These are phyloP conservation scores for Brachypodius melanocephalos DNA, from an alignment of 2,113 vertebrate genomes.

Conservation along the genomic window DNA sequence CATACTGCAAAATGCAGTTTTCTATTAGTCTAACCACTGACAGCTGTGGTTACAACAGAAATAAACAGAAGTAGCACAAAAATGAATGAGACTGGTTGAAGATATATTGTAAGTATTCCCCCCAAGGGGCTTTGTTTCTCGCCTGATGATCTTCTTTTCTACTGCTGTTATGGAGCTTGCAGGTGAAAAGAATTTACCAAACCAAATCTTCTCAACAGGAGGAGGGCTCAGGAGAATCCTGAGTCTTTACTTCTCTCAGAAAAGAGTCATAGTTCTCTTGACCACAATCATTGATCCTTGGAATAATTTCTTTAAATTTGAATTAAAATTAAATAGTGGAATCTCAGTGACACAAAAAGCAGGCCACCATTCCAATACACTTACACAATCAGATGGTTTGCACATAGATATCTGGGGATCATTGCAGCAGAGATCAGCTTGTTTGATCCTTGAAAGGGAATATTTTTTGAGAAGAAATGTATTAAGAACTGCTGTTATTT, in stretches of 20 bases:
- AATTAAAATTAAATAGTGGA: not conserved
- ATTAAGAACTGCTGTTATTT: not conserved
- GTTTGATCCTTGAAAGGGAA: not conserved
- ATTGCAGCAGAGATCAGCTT: not conserved
- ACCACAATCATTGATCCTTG: not conserved
- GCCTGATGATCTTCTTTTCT: not conserved
- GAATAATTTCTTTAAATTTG: not conserved
- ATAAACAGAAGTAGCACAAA: not conserved
- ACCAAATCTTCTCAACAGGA: not conserved
- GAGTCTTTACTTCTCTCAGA: not conserved
- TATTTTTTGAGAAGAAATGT: not conserved
- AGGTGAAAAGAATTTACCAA: not conserved
- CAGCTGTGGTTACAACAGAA: not conserved
- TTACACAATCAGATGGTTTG: not conserved
- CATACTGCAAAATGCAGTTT: not conserved
- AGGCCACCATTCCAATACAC: not conserved
- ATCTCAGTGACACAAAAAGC: not conserved
- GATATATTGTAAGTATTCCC: not conserved
- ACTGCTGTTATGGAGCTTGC: not conserved
- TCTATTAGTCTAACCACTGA: conserved; percentile 8
- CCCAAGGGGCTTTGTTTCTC: not conserved
- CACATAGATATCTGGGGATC: not conserved
- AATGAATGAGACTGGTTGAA: not conserved
- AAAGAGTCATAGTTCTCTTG: not conserved
- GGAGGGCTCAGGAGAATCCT: not conserved